Base-by-base conservation (phyloP, 1,140 invertebrate species). In the Lepidurus arcticus region DNA sequence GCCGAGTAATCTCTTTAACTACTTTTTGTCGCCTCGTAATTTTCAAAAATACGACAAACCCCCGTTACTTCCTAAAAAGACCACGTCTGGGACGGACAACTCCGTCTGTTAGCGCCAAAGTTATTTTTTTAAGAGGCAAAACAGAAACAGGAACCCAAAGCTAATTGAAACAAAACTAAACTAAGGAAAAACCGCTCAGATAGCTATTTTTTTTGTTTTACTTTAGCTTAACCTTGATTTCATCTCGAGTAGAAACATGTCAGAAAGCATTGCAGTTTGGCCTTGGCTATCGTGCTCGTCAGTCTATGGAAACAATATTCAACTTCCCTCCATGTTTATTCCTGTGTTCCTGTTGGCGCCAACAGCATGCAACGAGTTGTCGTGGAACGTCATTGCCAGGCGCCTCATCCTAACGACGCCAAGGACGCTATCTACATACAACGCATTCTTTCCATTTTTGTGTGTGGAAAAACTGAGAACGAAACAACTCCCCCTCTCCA, bases 301-400 rank as follows among this genome's bases (percentile, higher is more conserved):
- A 65, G 53, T 65, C 53, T 65, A 13, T 13, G 7, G 53, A 65
- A 65, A 65, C 53, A 65, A 65, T 65, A 65, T 65, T 65, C 53
- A 13, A 65, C 53, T 13, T 65, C 53, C 16, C 53, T 7, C 13
- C 16, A 65, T 65, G 53, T 65, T 65, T 65, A 65, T 65, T 65
- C 53, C 53, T 65, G 53, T 65, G 16, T 65, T 65, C 8, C 53
- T 13, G 9, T 65, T 16, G 53, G 53, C 53, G 53, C 53, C 53
- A 65, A 65, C 9, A 65, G 8, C 53, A 65, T 21, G 53, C 53
- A 65, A 65, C 53, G 8, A 65, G 13, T 65, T 65, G 53, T 47
- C 45, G 45, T 65, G 53, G 53, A 65, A 65, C 53, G 53, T 65
- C 53, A 65, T 65, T 65, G 53, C 53, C 53, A 65, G 53, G 53